Conservation (phyloP, 2,888 invertebrate genomes). For the Tachina grossa region DNA sequence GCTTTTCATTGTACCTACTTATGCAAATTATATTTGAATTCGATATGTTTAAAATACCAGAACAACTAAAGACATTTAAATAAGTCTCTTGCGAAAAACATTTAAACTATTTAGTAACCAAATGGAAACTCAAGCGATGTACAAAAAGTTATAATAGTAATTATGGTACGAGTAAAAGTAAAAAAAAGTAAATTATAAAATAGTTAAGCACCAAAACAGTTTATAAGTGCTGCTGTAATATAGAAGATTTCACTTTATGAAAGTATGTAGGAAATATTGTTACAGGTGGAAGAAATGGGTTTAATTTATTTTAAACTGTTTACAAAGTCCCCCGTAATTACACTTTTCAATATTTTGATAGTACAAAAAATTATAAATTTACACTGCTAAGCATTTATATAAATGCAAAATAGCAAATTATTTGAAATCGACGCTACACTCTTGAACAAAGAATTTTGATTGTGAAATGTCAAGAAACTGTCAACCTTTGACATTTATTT, state of each 20-base stretch:
- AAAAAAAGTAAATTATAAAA: neutral
- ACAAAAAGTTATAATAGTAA: constrained; percentile 7
- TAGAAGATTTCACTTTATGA: constrained; percentile 2
- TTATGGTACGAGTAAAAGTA: constrained; percentile 18
- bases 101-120: neutral
- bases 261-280: neutral
- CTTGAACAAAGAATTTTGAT: too few relatives aligned
- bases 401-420: too few relatives aligned
- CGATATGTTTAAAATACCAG: neutral
- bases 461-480: too few relatives aligned
- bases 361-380: neutral
- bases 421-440: too few relatives aligned
- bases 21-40: neutral
- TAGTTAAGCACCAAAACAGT: constrained; percentile 26
- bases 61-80: neutral
- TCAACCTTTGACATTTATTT: too few relatives aligned
- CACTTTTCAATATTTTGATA: neutral
- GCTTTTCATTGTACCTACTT: neutral
- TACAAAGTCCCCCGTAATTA: constrained; percentile 37
- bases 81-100: constrained; percentile 1
- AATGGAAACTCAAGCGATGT: constrained; percentile 5
- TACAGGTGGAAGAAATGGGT: neutral
- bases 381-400: neutral
- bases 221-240: constrained; percentile 8
- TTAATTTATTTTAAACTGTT: constrained; percentile 14